Conservation (phyloP, 1,140 invertebrate species). For the Drosophila aff. region DNA sequence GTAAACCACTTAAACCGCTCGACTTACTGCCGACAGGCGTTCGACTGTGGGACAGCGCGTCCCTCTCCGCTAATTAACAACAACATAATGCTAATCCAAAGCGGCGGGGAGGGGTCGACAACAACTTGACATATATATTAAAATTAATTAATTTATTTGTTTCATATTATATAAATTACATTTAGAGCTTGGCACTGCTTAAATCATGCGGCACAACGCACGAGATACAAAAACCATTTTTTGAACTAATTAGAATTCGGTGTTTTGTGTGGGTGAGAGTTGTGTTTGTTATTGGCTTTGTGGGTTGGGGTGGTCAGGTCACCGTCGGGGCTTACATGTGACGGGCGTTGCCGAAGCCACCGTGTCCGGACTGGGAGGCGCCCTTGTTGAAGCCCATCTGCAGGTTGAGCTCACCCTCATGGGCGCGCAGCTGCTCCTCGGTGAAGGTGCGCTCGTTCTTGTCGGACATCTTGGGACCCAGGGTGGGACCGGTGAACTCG, state of each 20-base stretch:
- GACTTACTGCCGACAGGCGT: constrained; percentile 44
- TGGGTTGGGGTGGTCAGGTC: constrained; percentile 5
- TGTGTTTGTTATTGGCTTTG: constrained; percentile 17
- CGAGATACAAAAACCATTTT: constrained; percentile 67
- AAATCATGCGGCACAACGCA: constrained; percentile 50
- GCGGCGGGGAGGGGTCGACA: constrained; percentile 3
- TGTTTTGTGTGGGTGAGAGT: constrained; percentile 35
- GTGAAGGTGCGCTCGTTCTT: constrained; percentile 97
- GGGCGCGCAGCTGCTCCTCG: constrained; percentile 96
- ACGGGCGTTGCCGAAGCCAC: constrained; percentile 97
- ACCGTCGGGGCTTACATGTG: constrained; percentile 90
- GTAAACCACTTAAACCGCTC: constrained; percentile 63
- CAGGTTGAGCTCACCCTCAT: constrained; percentile 95
- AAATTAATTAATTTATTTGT: constrained; percentile 83
- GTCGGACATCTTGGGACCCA: constrained; percentile 98
- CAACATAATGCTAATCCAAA: constrained; percentile 65
- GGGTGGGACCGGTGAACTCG: constrained; percentile 94
- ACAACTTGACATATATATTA: constrained; percentile 72
- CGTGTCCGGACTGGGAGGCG: constrained; percentile 93
- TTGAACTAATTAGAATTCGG: constrained; percentile 72
- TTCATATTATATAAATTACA: constrained; percentile 84
- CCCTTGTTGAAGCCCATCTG: constrained; percentile 99
- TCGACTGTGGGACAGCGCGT: constrained; percentile 18
- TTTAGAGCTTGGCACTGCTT: constrained; percentile 64
- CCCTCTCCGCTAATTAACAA: constrained; percentile 72